Percentiles rank a stretch among this genome's conserved stretches.
phyloP scores from a whole-genome alignment of 2,797 vertebrate species.

The Strix occidentalis region DNA sequence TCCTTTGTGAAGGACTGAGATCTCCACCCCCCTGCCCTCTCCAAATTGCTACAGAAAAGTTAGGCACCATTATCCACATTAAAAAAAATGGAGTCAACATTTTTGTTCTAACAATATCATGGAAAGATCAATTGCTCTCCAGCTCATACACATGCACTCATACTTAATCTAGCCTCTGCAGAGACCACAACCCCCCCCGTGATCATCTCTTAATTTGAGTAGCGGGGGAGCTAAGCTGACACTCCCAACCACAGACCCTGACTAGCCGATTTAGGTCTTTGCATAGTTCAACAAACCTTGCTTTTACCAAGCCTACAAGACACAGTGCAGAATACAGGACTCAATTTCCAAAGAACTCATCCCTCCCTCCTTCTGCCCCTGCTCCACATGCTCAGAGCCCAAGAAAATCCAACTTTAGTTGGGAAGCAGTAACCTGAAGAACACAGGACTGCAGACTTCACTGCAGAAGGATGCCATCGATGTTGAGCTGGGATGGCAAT shows the following conservation, averaged over 20 bases:
- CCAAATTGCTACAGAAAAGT: background rate
- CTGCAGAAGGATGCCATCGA: background rate
- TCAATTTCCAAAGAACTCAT: background rate
- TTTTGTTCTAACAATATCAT: background rate
- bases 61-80: background rate
- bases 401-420: background rate
- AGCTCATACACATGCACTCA: background rate
- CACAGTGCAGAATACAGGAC: background rate
- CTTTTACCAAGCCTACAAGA: background rate
- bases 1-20: background rate
- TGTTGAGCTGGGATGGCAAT: background rate
- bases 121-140: background rate
- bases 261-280: background rate
- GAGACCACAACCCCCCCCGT: background rate
- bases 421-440: background rate
- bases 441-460: background rate
- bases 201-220: background rate
- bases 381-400: background rate
- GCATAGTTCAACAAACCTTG: background rate
- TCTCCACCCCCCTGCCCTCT: fast-evolving
- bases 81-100: background rate
- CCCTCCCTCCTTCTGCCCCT: background rate
- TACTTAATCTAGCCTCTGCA: background rate
- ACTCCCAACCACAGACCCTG: background rate
- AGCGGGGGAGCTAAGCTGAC: background rate